These are phyloP conservation scores for Carpatolechia fugitivella DNA, from an alignment of 2,888 invertebrate genomes.

Conservation along the genomic window DNA sequence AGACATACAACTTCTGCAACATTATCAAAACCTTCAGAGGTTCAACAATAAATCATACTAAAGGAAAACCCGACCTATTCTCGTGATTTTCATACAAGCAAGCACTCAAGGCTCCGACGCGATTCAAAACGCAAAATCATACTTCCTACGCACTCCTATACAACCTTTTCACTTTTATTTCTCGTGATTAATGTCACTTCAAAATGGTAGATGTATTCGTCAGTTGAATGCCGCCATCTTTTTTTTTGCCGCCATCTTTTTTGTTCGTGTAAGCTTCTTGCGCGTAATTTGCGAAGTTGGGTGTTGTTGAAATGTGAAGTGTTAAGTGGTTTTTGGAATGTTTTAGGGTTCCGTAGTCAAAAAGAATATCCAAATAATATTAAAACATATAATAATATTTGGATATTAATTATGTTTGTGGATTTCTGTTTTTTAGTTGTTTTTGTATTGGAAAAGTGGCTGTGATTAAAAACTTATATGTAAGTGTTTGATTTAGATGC, in stretches of 20 bases:
- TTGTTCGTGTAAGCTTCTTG: slow-evolving; percentile 2
- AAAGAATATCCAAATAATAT: no score
- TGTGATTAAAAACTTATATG: no score
- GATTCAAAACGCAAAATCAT: slow-evolving; percentile 2
- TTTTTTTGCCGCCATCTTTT: background rate
- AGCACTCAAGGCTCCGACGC: background rate
- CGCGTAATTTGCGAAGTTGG: background rate
- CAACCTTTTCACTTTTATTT: slow-evolving; percentile 9
- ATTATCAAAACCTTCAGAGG: background rate
- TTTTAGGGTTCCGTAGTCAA: no score
- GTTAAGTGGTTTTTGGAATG: background rate
- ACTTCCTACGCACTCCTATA: background rate
- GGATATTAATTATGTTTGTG: no score
- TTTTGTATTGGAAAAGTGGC: no score
- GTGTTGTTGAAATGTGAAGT: background rate
- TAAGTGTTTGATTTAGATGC: no score
- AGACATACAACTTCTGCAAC: background rate
- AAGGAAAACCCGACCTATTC: background rate
- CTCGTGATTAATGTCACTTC: slow-evolving; percentile 10
- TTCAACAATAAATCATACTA: slow-evolving; percentile 5
- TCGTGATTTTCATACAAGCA: background rate
- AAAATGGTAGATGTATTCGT: slow-evolving; percentile 1
- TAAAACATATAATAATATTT: no score
- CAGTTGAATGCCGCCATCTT: background rate
- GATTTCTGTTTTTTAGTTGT: no score